phyloP scores from a whole-genome alignment of 2,888 invertebrate genomes.

The Pachycephus smyrnensis region DNA sequence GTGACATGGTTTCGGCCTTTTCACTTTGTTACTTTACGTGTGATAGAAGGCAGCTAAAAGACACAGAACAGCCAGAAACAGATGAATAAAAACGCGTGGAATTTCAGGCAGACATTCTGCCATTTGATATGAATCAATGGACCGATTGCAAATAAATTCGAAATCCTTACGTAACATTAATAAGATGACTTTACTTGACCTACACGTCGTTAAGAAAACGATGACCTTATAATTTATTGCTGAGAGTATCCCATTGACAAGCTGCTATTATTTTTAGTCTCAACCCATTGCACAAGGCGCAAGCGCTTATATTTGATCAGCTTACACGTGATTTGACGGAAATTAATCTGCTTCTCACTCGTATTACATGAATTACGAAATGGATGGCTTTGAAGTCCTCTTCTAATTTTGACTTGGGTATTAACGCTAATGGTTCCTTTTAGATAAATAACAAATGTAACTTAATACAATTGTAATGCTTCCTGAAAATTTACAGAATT shows the following conservation, averaged over 20 bases:
- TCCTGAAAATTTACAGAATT: not conserved
- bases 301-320: not conserved
- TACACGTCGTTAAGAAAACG: not conserved
- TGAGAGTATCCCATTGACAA: not conserved
- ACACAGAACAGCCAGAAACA: not conserved
- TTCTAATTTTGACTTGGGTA: not conserved
- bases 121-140: not conserved
- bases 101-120: not conserved
- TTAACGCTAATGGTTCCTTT: not conserved
- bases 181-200: not conserved
- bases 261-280: not conserved
- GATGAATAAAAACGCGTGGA: not conserved
- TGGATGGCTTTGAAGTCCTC: not conserved
- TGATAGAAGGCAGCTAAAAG: not conserved
- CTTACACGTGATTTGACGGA: not conserved
- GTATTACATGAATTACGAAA: not conserved
- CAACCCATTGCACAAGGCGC: not conserved
- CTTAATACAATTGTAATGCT: not conserved
- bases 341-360: not conserved
- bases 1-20: slow-evolving; percentile 30
- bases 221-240: not conserved
- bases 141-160: not conserved
- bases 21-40: not conserved
- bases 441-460: not conserved
- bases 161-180: not conserved